phyloP scores from a whole-genome alignment of 1,140 invertebrate genomes.

The Drosophila watanabei region DNA sequence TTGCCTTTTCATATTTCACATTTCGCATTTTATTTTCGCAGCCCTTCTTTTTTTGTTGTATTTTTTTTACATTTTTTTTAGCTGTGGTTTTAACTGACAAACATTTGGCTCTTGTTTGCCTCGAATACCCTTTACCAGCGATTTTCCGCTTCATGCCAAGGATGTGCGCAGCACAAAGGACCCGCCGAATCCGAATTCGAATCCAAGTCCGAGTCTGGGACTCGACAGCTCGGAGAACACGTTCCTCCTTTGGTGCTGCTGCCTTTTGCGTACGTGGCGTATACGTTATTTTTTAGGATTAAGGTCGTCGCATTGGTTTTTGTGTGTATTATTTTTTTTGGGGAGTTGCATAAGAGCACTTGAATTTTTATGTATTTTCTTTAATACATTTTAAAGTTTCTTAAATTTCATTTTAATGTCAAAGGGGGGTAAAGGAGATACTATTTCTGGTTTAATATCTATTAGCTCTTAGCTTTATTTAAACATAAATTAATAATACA shows the following conservation, averaged over 20 bases:
- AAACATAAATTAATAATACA: background rate
- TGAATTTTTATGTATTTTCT: background rate
- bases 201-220: background rate
- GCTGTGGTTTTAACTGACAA: slow-evolving; percentile 59
- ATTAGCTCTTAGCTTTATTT: background rate
- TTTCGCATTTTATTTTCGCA: slow-evolving; percentile 29
- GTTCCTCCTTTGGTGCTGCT: slow-evolving; percentile 40
- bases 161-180: slow-evolving; percentile 38
- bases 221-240: slow-evolving; percentile 30
- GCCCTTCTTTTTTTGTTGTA: slow-evolving; percentile 24
- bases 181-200: background rate
- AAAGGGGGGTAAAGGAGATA: background rate
- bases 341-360: background rate
- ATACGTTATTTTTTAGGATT: slow-evolving; percentile 34
- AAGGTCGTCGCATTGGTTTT: slow-evolving; percentile 27
- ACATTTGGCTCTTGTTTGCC: slow-evolving; percentile 41
- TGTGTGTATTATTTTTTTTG: background rate
- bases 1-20: slow-evolving; percentile 62
- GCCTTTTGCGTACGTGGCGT: slow-evolving; percentile 21
- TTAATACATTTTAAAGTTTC: background rate
- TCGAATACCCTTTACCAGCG: slow-evolving; percentile 20
- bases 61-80: background rate
- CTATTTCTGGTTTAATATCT: background rate
- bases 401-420: background rate
- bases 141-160: slow-evolving; percentile 29